These are phyloP conservation scores for Tachypleus tridentatus DNA, from an alignment of 1,140 invertebrate species.

Conservation along the genomic window DNA sequence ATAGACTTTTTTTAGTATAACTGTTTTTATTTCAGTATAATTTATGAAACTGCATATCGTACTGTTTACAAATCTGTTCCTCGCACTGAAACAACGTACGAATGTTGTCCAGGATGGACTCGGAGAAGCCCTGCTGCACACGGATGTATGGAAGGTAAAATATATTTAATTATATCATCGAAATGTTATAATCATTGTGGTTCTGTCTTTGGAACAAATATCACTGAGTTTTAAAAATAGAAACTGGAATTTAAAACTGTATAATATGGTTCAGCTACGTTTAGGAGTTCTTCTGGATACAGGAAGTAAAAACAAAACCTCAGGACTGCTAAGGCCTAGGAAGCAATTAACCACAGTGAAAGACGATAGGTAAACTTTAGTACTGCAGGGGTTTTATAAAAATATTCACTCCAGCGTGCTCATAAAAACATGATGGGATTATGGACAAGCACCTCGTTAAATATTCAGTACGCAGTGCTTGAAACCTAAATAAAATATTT, in stretches of 20 bases:
- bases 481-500: no score
- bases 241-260: background rate
- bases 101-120: constrained; percentile 50
- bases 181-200: background rate
- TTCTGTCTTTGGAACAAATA: background rate
- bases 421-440: no score
- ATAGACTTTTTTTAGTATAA: no score
- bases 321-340: background rate
- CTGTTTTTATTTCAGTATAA: constrained; percentile 26
- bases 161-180: background rate
- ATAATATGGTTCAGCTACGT: background rate
- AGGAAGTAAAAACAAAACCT: background rate
- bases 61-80: constrained; percentile 35
- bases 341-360: no score
- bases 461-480: no score
- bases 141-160: constrained; percentile 48
- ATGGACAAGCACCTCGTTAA: no score
- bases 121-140: constrained; percentile 40
- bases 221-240: background rate
- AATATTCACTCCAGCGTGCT: no score
- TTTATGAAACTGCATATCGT: constrained; percentile 39
- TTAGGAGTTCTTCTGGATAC: background rate
- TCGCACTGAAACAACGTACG: constrained; percentile 35
- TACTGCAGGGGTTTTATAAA: no score
- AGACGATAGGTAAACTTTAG: no score